phyloP scores from a whole-genome alignment of 2,888 invertebrate genomes.

The Cabera pusaria region DNA sequence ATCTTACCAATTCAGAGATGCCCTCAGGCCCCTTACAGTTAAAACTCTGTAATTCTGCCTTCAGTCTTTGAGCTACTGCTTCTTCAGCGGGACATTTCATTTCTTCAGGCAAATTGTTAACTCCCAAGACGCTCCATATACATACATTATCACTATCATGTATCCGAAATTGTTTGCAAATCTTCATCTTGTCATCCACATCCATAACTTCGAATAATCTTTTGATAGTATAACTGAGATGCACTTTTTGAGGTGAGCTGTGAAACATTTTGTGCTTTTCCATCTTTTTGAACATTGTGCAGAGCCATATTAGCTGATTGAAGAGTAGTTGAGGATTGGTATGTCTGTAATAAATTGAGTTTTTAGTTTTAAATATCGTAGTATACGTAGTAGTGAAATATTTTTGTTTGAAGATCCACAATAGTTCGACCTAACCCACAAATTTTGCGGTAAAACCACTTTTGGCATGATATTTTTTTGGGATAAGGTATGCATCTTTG shows the following conservation, averaged over 20 bases:
- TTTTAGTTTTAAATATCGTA: no score
- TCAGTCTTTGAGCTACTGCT: constrained; percentile 38
- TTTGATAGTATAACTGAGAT: constrained; percentile 47
- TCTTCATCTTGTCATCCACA: constrained; percentile 47
- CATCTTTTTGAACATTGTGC: constrained; percentile 53
- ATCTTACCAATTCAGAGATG: constrained; percentile 17
- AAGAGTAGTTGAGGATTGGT: constrained; percentile 40
- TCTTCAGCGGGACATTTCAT: constrained; percentile 37
- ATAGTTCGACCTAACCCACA: no score
- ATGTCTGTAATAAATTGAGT: constrained; percentile 51
- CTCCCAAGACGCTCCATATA: constrained; percentile 52
- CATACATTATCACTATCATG: constrained; percentile 42
- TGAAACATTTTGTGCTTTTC: constrained; percentile 41
- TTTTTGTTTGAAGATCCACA: no score
- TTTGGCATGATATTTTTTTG: no score
- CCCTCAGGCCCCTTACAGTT: constrained; percentile 22
- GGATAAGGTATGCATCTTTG: no score
- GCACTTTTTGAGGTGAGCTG: constrained; percentile 54
- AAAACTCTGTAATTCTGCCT: constrained; percentile 21
- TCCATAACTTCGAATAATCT: constrained; percentile 49
- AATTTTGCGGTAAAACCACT: no score
- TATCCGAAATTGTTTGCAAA: constrained; percentile 48
- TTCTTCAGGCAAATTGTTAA: constrained; percentile 48
- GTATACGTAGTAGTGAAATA: no score
- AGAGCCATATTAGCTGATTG: constrained; percentile 48